These are phyloP conservation scores for Actenoides lindsayi DNA, from an alignment of 2,113 vertebrate species.

Conservation along the genomic window DNA sequence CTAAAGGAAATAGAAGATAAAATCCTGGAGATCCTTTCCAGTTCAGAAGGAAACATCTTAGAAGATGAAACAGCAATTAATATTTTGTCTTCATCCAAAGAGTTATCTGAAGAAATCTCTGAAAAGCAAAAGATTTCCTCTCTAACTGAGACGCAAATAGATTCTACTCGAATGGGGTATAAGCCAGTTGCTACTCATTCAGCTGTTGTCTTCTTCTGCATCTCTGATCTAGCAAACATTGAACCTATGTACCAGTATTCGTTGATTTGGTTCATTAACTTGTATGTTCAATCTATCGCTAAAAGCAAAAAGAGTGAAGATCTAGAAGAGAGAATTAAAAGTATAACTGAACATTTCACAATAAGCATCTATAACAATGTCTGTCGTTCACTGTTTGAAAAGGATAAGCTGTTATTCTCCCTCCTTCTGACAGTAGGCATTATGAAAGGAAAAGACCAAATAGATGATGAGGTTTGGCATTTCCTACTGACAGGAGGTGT, in stretches of 20 bases:
- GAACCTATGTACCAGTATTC: conserved; percentile 97
- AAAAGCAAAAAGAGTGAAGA: conserved; percentile 81
- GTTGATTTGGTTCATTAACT: conserved; percentile 89
- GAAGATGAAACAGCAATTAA: conserved; percentile 91
- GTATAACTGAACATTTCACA: conserved; percentile 86
- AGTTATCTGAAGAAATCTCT: conserved; percentile 88
- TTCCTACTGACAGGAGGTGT: conserved; percentile 91
- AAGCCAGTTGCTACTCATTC: conserved; percentile 90
- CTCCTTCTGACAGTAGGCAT: conserved; percentile 88
- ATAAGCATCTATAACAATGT: conserved; percentile 89
- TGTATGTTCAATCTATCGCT: conserved; percentile 85
- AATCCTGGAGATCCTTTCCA: conserved; percentile 88
- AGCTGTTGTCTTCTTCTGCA: conserved; percentile 90
- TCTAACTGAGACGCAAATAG: conserved; percentile 87
- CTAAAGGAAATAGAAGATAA: conserved; percentile 93
- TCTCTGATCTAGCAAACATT: conserved; percentile 90
- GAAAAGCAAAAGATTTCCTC: conserved; percentile 90
- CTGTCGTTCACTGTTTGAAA: conserved; percentile 92
- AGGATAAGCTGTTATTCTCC: conserved; percentile 93
- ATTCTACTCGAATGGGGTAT: conserved; percentile 89
- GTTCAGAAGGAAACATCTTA: conserved; percentile 90
- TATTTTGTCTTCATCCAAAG: conserved; percentile 89
- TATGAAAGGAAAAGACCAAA: conserved; percentile 81
- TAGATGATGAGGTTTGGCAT: conserved; percentile 84
- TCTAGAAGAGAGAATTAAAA: conserved; percentile 77